Evolutionary conservation across 1,140 invertebrate genomes (phyloP), one percentile per base, ranked within the genome.

Genomic region (Philotrypesis tridentata): DNA sequence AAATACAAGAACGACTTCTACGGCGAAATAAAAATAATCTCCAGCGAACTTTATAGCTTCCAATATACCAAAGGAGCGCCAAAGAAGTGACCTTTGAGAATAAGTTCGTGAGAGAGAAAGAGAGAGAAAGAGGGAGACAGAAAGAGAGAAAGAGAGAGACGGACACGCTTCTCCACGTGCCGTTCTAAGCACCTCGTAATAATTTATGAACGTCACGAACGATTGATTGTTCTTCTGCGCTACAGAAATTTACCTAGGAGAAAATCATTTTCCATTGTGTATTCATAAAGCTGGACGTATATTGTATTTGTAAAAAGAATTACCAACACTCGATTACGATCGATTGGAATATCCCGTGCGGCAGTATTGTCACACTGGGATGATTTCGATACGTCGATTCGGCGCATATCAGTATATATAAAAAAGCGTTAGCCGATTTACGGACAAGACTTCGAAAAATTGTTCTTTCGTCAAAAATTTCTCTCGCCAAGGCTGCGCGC

Each of bases 181-280:
- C 79, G 43, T 3, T 65, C 60, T 67, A 74, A 80, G 55, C 60
- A 80, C 61, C 61, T 73, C 71, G 40, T 74, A 80, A 80, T 74
- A 80, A 80, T 80, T 80, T 74, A 80, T 21, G 55, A 74, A 40
- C 60, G 63, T 80, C 79, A 80, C 71, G 79, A 73, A 67, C 79
- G 61, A 79, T 79, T 79, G 68, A 72, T 72, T 79, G 29, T 29
- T 79, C 55, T 72, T 61, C 55, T 63, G 43, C 48, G 48, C 29
- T 55, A 55, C 29, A 79, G 17, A 48, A 37, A 71, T 71, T 23
- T 71, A 37, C 65, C 1, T 37, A n/a, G 23, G 37, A 71, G 6
- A 71, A 70, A n/a, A 70, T 33, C 4, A 21, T 65, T 29, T 65
- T 65, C 25, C n/a, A 21, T 23, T 63, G n/a, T 11, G 70, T 29